These are phyloP conservation scores for Hephaestus fuliginosus DNA, from an alignment of 2,797 vertebrate genomes.

Conservation along the genomic window DNA sequence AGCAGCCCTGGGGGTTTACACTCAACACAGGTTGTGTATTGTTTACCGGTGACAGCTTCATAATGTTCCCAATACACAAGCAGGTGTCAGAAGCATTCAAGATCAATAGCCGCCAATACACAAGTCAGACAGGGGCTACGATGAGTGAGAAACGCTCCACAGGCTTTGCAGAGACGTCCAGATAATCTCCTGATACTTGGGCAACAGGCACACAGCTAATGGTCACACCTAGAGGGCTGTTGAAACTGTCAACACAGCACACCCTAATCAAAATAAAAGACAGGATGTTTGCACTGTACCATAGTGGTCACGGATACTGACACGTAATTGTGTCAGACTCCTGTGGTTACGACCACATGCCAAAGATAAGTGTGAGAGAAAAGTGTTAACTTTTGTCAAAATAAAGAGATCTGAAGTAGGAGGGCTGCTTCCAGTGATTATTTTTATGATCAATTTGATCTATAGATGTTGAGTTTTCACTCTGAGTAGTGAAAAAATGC, in stretches of 20 bases:
- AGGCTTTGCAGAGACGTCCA: not conserved
- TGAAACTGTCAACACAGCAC: constrained; percentile 44
- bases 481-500: not conserved
- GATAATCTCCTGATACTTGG: not conserved
- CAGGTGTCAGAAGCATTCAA: not conserved
- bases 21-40: not conserved
- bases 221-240: constrained; percentile 29
- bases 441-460: not conserved
- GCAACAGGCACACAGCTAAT: constrained; percentile 13
- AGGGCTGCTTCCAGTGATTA: not conserved
- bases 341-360: not conserved
- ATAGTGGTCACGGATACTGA: not conserved
- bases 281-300: constrained; percentile 46
- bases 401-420: not conserved
- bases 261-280: constrained; percentile 28
- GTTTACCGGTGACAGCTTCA: not conserved
- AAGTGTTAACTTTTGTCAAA: not conserved
- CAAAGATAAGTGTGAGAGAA: not conserved
- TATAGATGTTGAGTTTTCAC: too few species aligned
- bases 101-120: not conserved
- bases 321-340: not conserved
- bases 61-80: constrained; percentile 6
- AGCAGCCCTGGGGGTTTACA: not conserved
- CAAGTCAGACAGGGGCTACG: not conserved
- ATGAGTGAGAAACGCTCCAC: not conserved